These are phyloP conservation scores for Enhydra lutris DNA, from an alignment of 2,113 vertebrate species.

Conservation along the genomic window DNA sequence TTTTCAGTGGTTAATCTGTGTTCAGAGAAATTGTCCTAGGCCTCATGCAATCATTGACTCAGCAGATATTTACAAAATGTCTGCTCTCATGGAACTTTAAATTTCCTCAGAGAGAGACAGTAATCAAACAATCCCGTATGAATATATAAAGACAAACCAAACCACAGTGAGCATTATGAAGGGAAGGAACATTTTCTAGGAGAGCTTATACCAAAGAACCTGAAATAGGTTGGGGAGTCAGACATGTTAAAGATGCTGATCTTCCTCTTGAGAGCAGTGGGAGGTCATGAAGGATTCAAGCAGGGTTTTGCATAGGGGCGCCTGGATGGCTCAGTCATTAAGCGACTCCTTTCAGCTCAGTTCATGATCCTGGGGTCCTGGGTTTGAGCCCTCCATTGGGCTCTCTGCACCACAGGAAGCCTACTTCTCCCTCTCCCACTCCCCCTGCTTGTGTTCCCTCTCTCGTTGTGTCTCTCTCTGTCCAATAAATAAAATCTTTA, in stretches of 20 bases:
- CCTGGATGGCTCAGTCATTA: no score
- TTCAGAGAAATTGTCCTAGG: not conserved
- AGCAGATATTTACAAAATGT: conserved; percentile 42
- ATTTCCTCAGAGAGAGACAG: not conserved
- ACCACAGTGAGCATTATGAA: not conserved
- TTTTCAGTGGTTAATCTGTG: conserved; percentile 26
- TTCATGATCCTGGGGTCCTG: no score
- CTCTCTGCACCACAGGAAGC: no score
- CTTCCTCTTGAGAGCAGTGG: not conserved
- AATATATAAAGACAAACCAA: not conserved
- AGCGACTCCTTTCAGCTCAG: no score
- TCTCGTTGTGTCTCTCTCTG: no score
- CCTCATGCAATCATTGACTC: conserved; percentile 7
- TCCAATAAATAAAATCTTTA: no score
- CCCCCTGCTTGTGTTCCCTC: no score
- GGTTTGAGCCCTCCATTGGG: no score
- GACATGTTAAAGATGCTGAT: not conserved
- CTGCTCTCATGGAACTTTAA: conserved; percentile 23
- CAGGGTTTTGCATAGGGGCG: not conserved
- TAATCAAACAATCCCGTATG: not conserved
- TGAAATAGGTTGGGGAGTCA: not conserved
- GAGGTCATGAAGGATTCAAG: not conserved
- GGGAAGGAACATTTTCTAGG: not conserved
- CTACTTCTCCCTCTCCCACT: no score
- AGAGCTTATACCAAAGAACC: not conserved